A percentile compares a stretch with the other conserved stretches of the same genome.
These are phyloP conservation scores for Drosophila prostipennis DNA, from an alignment of 2,888 invertebrate genomes.

Conservation along the genomic window DNA sequence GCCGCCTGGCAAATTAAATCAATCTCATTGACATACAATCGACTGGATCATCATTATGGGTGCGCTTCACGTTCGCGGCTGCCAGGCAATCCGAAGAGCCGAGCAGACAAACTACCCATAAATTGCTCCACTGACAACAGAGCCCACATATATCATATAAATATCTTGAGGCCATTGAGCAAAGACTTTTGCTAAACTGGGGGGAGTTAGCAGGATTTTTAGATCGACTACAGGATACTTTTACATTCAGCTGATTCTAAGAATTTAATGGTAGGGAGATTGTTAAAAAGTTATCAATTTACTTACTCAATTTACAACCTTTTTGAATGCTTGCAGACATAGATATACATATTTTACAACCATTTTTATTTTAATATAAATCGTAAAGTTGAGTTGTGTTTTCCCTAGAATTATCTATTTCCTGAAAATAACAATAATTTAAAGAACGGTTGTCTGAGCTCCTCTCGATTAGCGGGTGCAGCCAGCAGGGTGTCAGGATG, in stretches of 20 bases:
- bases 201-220: background rate
- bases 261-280: no score
- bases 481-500: conserved; percentile 25
- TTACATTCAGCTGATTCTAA: no score
- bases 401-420: background rate
- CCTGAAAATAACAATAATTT: background rate
- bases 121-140: conserved; percentile 18
- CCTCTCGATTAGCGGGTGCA: conserved; percentile 12
- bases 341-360: background rate
- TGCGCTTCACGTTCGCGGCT: conserved; percentile 30
- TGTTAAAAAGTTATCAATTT: no score
- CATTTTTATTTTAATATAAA: background rate
- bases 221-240: conserved; percentile 18
- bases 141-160: conserved; percentile 38
- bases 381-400: background rate
- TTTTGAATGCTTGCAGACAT: background rate
- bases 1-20: conserved; percentile 23
- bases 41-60: conserved; percentile 25
- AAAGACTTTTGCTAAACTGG: conserved; percentile 6
- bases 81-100: conserved; percentile 20
- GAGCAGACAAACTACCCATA: conserved; percentile 21
- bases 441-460: background rate
- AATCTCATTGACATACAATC: conserved; percentile 32
- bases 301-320: background rate
- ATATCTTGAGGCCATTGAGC: conserved; percentile 38